Base-by-base conservation (phyloP, 2,797 vertebrate genomes). In the Chloroceryle amazona region DNA sequence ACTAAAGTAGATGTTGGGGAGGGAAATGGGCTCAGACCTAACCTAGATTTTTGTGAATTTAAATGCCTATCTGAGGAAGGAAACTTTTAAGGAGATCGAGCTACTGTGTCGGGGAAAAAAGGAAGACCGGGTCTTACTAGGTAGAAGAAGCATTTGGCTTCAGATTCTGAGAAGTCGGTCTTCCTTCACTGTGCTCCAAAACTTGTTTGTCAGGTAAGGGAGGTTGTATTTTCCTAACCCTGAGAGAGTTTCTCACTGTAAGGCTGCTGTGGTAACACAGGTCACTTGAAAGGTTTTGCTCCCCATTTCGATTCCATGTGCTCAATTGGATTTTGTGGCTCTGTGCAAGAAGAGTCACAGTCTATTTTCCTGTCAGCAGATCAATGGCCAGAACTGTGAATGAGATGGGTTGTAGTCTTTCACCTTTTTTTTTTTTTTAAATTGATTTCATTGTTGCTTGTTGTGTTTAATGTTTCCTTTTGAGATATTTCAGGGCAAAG, bases 261-360 rank as follows among this genome's bases (percentile, higher is more conserved):
- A 72, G 33, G 14, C 16, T 65, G 2, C 37, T 0, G 1, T 80
- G 51, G 20, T 13, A n/a, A 60, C 75, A 10, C 17, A 33, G 80
- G 65, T 35, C 79, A 78, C 0, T 35, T 49, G 14, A 2, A 63
- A 73, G 82, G 23, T 81, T 81, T 55, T 61, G 9, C 29, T 85
- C 23, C 25, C 58, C 5, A 0, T 44, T 68, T 71, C 0, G 0
- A 28, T 44, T 75, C 46, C 7, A 1, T 11, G 41, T n/a, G 17
- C 63, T 2, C 1, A 65, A 10, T 1, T 33, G 49, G 33, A 4
- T 61, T 60, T 54, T 46, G 52, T 65, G 37, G 15, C 55, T 67
- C n/a, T 42, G 54, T 22, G 8, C 3, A 19, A 18, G n/a, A n/a
- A 31, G 54, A 52, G 22, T 29, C 37, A 3, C 51, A 3, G 12